Evolutionary conservation across 2,888 invertebrate genomes (phyloP).

Genomic region (Habroteleia sp.): DNA sequence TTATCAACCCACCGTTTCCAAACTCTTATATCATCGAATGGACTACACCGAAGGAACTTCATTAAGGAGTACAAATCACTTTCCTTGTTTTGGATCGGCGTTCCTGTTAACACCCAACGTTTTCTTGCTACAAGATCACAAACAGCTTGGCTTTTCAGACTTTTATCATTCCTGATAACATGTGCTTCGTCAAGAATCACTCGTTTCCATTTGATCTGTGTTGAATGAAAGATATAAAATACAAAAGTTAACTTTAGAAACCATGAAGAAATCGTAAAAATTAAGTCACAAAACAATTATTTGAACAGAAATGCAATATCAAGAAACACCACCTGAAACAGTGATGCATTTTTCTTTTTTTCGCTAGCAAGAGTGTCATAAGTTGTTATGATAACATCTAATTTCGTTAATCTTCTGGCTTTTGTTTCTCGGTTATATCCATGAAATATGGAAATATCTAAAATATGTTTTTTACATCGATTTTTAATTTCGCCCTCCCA

Average conservation of each 20-base stretch:
- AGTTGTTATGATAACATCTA: constrained; percentile 94
- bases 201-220: constrained; percentile 90
- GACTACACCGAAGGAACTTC: constrained; percentile 92
- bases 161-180: constrained; percentile 93
- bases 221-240: no score
- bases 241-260: no score
- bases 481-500: constrained; percentile 91
- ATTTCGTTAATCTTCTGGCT: constrained; percentile 83
- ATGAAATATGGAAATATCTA: constrained; percentile 88
- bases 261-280: no score
- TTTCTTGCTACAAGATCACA: constrained; percentile 83
- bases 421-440: constrained; percentile 87
- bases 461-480: constrained; percentile 84
- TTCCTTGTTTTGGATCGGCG: constrained; percentile 97
- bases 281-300: no score
- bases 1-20: constrained; percentile 97
- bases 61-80: constrained; percentile 89
- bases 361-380: constrained; percentile 89
- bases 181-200: constrained; percentile 97
- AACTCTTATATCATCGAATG: constrained; percentile 93
- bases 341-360: constrained; percentile 74
- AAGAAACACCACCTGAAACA: constrained; percentile 64
- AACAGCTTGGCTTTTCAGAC: constrained; percentile 87
- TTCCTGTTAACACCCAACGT: constrained; percentile 95
- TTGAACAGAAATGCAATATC: no score